Evolutionary conservation across 2,113 vertebrate species (phyloP), one percentile per base, ranked within the genome.

Genomic region (Protomyctophum bolini): DNA sequence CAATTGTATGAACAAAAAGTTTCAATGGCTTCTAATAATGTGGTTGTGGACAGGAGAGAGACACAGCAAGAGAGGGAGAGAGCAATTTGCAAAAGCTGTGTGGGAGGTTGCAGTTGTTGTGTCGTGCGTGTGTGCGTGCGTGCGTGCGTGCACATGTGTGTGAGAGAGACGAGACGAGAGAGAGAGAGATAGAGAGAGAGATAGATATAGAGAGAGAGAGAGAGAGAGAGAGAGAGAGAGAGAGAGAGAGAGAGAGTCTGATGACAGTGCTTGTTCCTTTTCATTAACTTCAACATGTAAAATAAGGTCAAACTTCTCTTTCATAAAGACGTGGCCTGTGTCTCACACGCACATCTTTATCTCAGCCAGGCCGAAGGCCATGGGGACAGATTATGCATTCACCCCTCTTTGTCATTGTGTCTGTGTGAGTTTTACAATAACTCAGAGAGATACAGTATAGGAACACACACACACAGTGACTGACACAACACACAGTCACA

Each of bases 261-360:
- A 81, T 85, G 87, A 84, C 87, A 88, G 81, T 33, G 64, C 85
- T 79, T 89, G 89, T 86, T 90, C 87, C 84, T 87, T 89, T 77
- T 69, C 73, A 87, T 91, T 90, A 91, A 81, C 80, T 83, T 91
- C 89, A 90, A 86, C 72, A 71, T 86, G 77, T 88, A 82, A 87
- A 91, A 91, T 87, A 90, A 91, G 89, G 90, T 90, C 90, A 78
- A 66, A 86, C 69, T 73, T 62, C 28, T 21, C 63, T 77, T 77
- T 82, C 58, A 60, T 79, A 68, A 76, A n/a, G n/a, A n/a, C n/a
- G n/a, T 70, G 66, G 79, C 58, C 66, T 73, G 33, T 51, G 46
- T 11, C 48, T 41, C 28, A 58, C 15, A 58, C 33, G 33, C 33
- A 41, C 33, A 41, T 41, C 33, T 41, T 41, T 41, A 41, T 41